phyloP scores from a whole-genome alignment of 2,888 invertebrate genomes.

The Tinea semifulvella region DNA sequence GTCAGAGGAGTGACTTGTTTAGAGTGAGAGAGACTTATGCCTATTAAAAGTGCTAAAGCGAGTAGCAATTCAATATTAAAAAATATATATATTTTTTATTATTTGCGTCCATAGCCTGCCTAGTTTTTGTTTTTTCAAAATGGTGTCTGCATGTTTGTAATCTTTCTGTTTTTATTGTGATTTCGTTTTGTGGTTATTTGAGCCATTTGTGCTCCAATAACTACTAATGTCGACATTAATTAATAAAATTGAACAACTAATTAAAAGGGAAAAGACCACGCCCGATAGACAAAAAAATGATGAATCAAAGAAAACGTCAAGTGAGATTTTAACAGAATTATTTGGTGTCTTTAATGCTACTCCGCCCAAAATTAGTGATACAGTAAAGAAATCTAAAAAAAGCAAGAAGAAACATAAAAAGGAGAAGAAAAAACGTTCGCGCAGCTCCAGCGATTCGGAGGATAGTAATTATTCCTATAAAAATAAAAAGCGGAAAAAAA shows the following conservation, averaged over 20 bases:
- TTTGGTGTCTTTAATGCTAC: slow-evolving; percentile 81
- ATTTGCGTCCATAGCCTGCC: no score
- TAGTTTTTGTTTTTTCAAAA: not conserved
- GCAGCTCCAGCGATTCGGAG: slow-evolving; percentile 50
- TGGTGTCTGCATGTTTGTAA: not conserved
- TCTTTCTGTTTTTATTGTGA: not conserved
- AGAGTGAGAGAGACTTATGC: no score
- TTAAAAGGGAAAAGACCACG: slow-evolving; percentile 54
- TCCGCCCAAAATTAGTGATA: slow-evolving; percentile 66
- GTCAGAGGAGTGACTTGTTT: no score
- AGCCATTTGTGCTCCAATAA: not conserved
- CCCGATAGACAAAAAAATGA: slow-evolving; percentile 49
- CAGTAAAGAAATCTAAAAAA: slow-evolving; percentile 57
- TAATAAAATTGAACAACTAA: slow-evolving; percentile 51
- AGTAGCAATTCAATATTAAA: no score
- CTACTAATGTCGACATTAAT: slow-evolving; percentile 40
- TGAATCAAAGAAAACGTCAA: slow-evolving; percentile 71
- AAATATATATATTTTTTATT: no score
- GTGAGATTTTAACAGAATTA: slow-evolving; percentile 83
- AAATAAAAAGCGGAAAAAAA: slow-evolving; percentile 68
- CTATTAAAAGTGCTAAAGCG: no score
- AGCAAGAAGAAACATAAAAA: slow-evolving; percentile 71
- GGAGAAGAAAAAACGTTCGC: slow-evolving; percentile 60
- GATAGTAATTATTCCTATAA: slow-evolving; percentile 60
- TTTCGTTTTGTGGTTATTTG: not conserved